A percentile compares a stretch with the other conserved stretches of the same genome.
These are phyloP conservation scores for Anhinga anhinga DNA, from an alignment of 2,113 vertebrate species.

Conservation along the genomic window DNA sequence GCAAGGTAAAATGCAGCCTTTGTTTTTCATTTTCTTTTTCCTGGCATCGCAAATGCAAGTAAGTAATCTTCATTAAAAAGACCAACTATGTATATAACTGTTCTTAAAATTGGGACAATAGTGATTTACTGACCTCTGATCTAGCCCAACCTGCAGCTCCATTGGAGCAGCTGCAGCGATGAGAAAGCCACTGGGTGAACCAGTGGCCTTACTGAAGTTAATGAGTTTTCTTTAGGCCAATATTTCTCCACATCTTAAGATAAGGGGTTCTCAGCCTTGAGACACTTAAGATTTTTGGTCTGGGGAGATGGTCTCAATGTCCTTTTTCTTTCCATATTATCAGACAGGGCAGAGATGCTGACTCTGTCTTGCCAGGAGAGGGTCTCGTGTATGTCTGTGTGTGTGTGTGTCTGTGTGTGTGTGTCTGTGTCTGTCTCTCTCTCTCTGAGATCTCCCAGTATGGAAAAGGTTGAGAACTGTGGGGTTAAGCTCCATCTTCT, in stretches of 20 bases:
- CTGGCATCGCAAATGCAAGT: conserved; percentile 73
- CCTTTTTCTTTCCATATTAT: conserved; percentile 63
- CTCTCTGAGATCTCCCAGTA: conserved; percentile 51
- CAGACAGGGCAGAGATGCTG: background rate
- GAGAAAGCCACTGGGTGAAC: background rate
- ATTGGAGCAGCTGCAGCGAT: background rate
- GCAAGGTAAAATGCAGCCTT: conserved; percentile 69
- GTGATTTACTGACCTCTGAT: background rate
- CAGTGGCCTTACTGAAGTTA: background rate
- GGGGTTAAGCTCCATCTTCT: conserved; percentile 56
- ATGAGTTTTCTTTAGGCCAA: background rate
- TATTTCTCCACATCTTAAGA: background rate
- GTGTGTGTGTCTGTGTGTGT: background rate
- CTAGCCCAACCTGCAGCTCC: background rate
- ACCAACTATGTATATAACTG: background rate
- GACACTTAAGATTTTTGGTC: background rate
- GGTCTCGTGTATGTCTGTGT: background rate
- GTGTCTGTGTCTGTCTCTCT: conserved; percentile 39
- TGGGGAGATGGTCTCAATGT: conserved; percentile 22
- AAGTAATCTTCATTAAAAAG: conserved; percentile 64
- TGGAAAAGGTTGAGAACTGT: conserved; percentile 57
- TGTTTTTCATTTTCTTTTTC: conserved; percentile 74
- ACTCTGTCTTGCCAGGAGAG: conserved; percentile 24
- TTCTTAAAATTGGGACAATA: background rate
- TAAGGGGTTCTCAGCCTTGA: background rate